Conservation (phyloP, 2,797 vertebrate genomes). For the Acipenser transmontanus region DNA sequence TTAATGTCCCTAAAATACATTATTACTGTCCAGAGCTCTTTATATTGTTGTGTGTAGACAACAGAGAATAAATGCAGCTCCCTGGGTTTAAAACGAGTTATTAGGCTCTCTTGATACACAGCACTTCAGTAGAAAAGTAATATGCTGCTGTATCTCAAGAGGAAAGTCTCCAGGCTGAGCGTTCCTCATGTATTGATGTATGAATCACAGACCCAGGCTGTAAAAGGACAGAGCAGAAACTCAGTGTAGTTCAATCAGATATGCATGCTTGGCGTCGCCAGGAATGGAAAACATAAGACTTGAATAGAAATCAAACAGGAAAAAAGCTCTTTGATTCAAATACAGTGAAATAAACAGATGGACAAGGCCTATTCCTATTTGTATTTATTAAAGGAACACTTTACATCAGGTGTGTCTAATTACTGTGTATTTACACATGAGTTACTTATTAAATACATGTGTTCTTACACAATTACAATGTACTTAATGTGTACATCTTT, state of each 20-base stretch:
- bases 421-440: background rate
- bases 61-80: no score
- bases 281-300: background rate
- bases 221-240: background rate
- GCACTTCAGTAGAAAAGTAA: no score
- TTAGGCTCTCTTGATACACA: no score
- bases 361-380: constrained; percentile 21
- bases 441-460: no score
- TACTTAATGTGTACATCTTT: no score
- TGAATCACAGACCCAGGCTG: background rate
- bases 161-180: no score
- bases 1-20: no score
- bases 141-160: no score
- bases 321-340: constrained; percentile 27
- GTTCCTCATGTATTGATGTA: background rate
- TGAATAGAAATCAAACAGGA: constrained; percentile 25
- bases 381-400: background rate
- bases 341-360: constrained; percentile 51
- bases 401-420: background rate
- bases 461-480: no score
- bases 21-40: no score
- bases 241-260: background rate
- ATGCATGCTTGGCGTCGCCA: background rate
- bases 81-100: no score
- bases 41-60: no score